Evolutionary conservation across 2,113 vertebrate species (phyloP).

Genomic region (Hemiscyllium ocellatum): DNA sequence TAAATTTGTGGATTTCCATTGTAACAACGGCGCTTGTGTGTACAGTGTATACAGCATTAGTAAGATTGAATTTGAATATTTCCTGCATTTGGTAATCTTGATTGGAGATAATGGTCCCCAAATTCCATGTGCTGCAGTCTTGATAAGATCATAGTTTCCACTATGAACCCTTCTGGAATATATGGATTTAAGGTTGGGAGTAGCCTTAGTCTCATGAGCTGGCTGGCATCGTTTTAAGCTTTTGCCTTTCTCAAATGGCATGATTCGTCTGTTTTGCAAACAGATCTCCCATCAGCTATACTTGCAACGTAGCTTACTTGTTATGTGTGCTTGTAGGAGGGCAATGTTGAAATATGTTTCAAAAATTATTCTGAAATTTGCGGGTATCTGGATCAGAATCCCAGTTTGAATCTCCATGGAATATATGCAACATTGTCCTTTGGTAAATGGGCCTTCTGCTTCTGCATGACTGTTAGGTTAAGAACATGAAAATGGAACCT

Average conservation of each 20-base stretch:
- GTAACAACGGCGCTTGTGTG: slow-evolving; percentile 16
- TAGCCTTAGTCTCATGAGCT: not conserved
- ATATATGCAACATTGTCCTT: not conserved
- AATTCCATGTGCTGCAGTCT: not conserved
- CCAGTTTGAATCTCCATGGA: not conserved
- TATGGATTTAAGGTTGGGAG: not conserved
- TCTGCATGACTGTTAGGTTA: not conserved
- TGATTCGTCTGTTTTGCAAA: not conserved
- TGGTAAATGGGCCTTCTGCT: not conserved
- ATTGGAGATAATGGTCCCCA: not conserved
- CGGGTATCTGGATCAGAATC: not conserved
- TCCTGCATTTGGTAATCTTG: not conserved
- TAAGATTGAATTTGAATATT: slow-evolving; percentile 2
- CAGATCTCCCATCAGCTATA: not conserved
- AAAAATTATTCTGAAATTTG: not conserved
- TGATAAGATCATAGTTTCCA: not conserved
- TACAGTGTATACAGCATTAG: not conserved
- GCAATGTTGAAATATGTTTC: not conserved
- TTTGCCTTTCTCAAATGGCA: not conserved
- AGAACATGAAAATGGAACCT: not conserved
- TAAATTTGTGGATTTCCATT: slow-evolving; percentile 35
- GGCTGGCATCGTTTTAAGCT: not conserved
- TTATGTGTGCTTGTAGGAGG: not conserved
- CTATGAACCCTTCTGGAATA: not conserved
- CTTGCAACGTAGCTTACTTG: not conserved